Conservation (phyloP, 2,113 vertebrate species). For the Apodemus speciosus region DNA sequence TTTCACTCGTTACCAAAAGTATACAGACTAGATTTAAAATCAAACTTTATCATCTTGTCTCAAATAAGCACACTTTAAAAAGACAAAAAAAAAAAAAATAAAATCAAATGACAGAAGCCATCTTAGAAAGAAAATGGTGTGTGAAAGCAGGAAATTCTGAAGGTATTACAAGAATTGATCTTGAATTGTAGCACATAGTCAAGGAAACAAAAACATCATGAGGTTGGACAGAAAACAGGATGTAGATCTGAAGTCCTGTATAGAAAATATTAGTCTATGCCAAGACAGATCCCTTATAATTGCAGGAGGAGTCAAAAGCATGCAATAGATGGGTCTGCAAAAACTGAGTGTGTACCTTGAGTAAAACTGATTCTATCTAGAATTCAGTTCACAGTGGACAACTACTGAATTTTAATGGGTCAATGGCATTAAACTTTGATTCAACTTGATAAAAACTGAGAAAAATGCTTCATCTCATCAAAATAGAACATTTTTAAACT, state of each 20-base stretch:
- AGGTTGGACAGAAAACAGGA: background rate
- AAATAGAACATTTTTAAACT: too few relatives aligned
- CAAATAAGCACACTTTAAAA: background rate
- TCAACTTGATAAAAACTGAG: background rate
- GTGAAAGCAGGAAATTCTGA: background rate
- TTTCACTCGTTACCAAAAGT: background rate
- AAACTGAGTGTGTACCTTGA: background rate
- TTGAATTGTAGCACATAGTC: background rate
- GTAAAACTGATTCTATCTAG: background rate
- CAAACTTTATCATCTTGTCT: background rate
- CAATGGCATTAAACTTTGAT: background rate
- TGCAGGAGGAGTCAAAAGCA: background rate
- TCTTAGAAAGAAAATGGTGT: background rate
- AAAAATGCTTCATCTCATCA: background rate
- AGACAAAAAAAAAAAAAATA: background rate
- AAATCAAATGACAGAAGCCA: background rate
- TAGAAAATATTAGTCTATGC: background rate
- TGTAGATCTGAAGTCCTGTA: background rate
- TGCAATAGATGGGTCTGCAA: background rate
- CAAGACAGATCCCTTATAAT: background rate
- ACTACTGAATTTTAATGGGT: background rate
- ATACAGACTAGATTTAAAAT: background rate
- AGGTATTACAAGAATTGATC: background rate
- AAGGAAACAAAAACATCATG: background rate
- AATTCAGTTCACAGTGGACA: background rate